Conservation (phyloP, 2,888 invertebrate genomes). For the Caenorhabditis auriculariae region DNA sequence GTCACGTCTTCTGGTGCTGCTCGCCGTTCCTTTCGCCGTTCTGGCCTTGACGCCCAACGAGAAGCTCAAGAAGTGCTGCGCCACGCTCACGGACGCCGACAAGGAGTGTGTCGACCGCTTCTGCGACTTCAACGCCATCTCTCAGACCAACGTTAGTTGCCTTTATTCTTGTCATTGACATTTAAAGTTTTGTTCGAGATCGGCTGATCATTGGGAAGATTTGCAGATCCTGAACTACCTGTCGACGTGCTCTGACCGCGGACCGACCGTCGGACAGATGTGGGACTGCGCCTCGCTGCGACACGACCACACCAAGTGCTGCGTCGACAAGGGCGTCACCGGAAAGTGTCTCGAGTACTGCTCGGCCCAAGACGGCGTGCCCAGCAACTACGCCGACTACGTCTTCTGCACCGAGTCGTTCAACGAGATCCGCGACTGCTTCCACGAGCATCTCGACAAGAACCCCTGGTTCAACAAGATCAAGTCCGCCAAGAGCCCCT, state of each 20-base stretch:
- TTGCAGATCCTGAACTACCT: slow-evolving; percentile 59
- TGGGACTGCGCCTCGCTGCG: slow-evolving; percentile 62
- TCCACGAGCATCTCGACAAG: slow-evolving; percentile 58
- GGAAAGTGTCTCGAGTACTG: slow-evolving; percentile 61
- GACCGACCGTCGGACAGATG: slow-evolving; percentile 60
- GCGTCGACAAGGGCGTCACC: slow-evolving; percentile 50
- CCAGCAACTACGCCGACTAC: slow-evolving; percentile 61
- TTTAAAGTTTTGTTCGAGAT: not conserved
- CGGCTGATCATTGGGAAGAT: not conserved
- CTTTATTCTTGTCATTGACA: not conserved
- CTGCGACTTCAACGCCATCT: slow-evolving; percentile 62
- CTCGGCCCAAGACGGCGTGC: slow-evolving; percentile 61
- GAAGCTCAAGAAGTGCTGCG: slow-evolving; percentile 59
- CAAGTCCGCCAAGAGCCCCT: slow-evolving; percentile 2
- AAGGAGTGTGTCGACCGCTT: slow-evolving; percentile 57
- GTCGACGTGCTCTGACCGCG: slow-evolving; percentile 56
- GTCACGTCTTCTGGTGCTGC: not conserved
- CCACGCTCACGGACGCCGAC: slow-evolving; percentile 48
- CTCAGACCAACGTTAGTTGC: slow-evolving; percentile 56
- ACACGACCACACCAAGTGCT: slow-evolving; percentile 58
- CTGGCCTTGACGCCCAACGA: slow-evolving; percentile 24
- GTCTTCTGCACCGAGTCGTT: slow-evolving; percentile 59
- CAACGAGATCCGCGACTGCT: slow-evolving; percentile 60
- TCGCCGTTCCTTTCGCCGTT: not conserved
- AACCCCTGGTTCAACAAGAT: slow-evolving; percentile 36